A percentile compares a stretch with the other conserved stretches of the same genome.
Conservation (phyloP, 1,140 invertebrate species). For the Hetaerina americana region DNA sequence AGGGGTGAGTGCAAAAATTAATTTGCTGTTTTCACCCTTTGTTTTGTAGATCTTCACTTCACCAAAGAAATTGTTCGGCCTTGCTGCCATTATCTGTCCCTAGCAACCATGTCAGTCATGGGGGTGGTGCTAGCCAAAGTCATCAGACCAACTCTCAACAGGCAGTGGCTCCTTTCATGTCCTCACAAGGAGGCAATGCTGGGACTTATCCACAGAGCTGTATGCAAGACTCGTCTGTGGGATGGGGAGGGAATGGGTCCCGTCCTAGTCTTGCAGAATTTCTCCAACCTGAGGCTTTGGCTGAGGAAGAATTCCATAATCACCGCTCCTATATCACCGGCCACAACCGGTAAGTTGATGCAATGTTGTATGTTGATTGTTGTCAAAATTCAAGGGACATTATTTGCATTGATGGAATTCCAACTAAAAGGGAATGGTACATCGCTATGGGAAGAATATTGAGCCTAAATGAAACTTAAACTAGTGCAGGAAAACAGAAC, state of each 20-base stretch:
- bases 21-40: too few relatives aligned
- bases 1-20: too few relatives aligned
- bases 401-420: too few relatives aligned
- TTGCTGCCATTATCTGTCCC: background rate
- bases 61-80: background rate
- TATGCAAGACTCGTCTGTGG: background rate
- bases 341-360: slow-evolving; percentile 66
- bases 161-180: background rate
- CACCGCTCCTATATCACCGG: slow-evolving; percentile 76
- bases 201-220: background rate
- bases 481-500: too few relatives aligned
- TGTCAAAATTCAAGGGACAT: too few relatives aligned
- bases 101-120: background rate
- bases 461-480: too few relatives aligned
- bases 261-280: slow-evolving; percentile 69
- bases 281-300: slow-evolving; percentile 52
- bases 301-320: slow-evolving; percentile 57
- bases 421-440: too few relatives aligned
- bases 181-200: background rate
- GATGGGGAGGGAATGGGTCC: slow-evolving; percentile 34
- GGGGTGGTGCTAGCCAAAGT: background rate
- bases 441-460: too few relatives aligned
- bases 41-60: background rate
- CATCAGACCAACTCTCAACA: background rate
- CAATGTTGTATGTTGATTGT: too few relatives aligned